phyloP scores from a whole-genome alignment of 2,113 vertebrate genomes.

The Galbula dea region DNA sequence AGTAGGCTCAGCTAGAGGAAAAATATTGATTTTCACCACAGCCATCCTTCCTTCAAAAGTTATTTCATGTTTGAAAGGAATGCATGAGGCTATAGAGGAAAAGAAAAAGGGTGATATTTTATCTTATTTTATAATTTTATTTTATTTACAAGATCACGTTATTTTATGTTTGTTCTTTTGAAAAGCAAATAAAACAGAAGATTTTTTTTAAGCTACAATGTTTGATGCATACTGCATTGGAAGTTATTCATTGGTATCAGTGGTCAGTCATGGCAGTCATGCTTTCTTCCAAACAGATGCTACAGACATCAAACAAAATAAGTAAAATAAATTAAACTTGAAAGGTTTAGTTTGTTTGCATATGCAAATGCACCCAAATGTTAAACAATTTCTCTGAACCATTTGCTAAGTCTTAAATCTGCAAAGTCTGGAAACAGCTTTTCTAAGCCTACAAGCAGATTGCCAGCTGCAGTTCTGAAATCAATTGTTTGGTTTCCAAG shows the following conservation, averaged over 20 bases:
- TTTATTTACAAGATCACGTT: slow-evolving; percentile 3
- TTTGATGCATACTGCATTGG: background rate
- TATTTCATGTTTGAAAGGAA: slow-evolving; percentile 68
- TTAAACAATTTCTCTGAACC: background rate
- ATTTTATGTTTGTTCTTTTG: background rate
- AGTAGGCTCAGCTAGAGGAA: slow-evolving; percentile 61
- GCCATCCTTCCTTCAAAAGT: slow-evolving; percentile 63
- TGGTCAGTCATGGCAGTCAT: background rate
- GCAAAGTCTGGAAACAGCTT: background rate
- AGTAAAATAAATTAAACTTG: background rate
- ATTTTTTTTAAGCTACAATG: background rate
- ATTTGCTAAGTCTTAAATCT: background rate
- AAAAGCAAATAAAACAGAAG: background rate
- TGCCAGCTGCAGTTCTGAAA: background rate
- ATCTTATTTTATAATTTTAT: slow-evolving; percentile 60
- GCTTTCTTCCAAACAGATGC: background rate
- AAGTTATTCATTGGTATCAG: background rate
- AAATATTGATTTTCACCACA: slow-evolving; percentile 68
- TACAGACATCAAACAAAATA: background rate
- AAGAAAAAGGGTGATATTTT: slow-evolving; percentile 35
- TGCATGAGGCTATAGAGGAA: slow-evolving; percentile 27
- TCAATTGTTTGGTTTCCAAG: slow-evolving; percentile 13
- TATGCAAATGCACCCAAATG: background rate
- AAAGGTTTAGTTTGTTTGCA: background rate
- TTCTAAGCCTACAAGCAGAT: background rate